Conservation (phyloP, 2,797 vertebrate species). For the Oreochromis mossambicus region DNA sequence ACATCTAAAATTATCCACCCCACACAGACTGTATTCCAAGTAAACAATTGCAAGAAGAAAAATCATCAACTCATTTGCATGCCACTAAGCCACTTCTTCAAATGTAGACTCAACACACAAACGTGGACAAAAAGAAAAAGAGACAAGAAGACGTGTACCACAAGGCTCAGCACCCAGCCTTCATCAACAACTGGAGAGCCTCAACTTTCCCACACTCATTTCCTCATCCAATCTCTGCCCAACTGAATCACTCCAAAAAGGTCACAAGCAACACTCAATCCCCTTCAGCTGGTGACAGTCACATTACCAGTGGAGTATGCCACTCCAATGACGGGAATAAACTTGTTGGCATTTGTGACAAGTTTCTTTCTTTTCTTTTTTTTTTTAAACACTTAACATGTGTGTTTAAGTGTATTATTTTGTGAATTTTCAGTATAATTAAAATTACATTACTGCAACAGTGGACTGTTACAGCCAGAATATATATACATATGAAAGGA, state of each 20-base stretch:
- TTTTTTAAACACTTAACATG: neutral
- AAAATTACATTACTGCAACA: neutral
- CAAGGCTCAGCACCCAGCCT: neutral
- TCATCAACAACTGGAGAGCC: neutral
- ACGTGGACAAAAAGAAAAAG: neutral
- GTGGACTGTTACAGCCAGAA: neutral
- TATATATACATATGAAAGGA: neutral
- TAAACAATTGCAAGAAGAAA: neutral
- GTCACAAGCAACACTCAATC: conserved; percentile 61
- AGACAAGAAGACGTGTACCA: conserved; percentile 16
- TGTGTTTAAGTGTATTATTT: neutral
- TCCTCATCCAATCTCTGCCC: neutral
- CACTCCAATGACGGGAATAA: neutral
- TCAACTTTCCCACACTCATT: neutral
- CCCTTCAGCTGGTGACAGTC: conserved; percentile 40
- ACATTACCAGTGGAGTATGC: conserved; percentile 4
- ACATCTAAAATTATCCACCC: conserved; percentile 33
- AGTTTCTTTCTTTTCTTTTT: neutral
- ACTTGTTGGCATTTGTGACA: neutral
- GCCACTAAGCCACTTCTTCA: neutral
- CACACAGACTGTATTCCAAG: neutral
- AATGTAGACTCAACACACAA: neutral
- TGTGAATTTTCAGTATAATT: neutral
- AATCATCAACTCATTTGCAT: neutral
- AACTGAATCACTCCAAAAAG: conserved; percentile 38